Conservation (phyloP, 2,113 vertebrate species). For the Myotis davidii region DNA sequence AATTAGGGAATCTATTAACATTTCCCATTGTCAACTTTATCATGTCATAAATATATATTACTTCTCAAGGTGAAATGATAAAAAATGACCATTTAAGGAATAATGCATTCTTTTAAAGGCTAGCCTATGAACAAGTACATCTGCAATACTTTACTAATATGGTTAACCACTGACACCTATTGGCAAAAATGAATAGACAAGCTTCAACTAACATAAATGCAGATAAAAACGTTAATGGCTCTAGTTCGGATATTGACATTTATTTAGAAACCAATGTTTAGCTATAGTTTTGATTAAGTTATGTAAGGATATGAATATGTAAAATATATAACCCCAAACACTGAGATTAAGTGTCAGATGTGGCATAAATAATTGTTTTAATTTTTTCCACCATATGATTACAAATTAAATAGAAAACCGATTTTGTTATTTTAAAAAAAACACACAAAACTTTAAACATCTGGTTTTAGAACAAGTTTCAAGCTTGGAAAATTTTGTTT, state of each 20-base stretch:
- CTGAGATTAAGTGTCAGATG: background rate
- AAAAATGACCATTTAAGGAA: constrained; percentile 16
- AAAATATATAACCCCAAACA: background rate
- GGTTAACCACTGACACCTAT: constrained; percentile 83
- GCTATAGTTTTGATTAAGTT: background rate
- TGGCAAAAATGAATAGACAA: constrained; percentile 69
- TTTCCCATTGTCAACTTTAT: constrained; percentile 36
- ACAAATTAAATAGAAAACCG: background rate
- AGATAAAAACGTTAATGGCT: background rate
- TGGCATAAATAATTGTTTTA: background rate
- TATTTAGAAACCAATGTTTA: constrained; percentile 2
- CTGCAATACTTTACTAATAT: background rate
- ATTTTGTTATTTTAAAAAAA: background rate
- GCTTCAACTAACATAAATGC: background rate
- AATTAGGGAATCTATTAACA: constrained; percentile 51
- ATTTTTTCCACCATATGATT: background rate
- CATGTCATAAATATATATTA: constrained; percentile 37
- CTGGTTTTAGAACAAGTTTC: background rate
- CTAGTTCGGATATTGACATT: background rate
- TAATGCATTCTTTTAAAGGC: background rate
- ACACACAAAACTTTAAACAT: background rate
- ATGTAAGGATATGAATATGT: background rate
- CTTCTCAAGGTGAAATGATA: constrained; percentile 65
- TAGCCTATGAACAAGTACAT: background rate
- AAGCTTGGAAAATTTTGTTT: background rate